phyloP scores from a whole-genome alignment of 2,888 invertebrate genomes.

The Gnatocerus cornutus region DNA sequence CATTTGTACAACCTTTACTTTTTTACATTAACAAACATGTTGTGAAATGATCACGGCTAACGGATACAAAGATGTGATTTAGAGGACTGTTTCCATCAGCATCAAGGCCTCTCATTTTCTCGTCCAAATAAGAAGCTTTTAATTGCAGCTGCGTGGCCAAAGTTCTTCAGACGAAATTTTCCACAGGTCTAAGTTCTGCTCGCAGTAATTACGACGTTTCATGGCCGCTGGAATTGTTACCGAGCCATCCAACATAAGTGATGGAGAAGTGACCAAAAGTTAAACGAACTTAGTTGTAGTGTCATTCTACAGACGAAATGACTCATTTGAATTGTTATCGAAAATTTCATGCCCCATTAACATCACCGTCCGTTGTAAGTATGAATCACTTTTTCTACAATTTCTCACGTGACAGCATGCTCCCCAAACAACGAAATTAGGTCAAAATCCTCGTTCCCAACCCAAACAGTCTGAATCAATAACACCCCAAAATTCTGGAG shows the following conservation, averaged over 20 bases:
- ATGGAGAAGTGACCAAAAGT: background rate
- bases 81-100: conserved; percentile 2
- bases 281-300: background rate
- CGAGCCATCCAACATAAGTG: background rate
- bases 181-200: background rate
- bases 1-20: conserved; percentile 27
- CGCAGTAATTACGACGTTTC: background rate
- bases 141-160: conserved; percentile 1
- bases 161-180: conserved; percentile 9
- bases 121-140: background rate
- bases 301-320: too few relatives aligned
- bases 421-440: too few relatives aligned
- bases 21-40: conserved; percentile 21
- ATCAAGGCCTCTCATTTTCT: conserved; percentile 10
- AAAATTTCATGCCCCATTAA: too few relatives aligned
- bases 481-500: too few relatives aligned
- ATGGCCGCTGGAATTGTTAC: background rate
- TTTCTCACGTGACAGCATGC: too few relatives aligned
- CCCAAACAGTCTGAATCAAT: too few relatives aligned
- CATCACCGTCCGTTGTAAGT: too few relatives aligned
- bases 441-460: too few relatives aligned
- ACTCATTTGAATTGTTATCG: too few relatives aligned
- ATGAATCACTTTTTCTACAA: too few relatives aligned
- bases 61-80: conserved; percentile 30
- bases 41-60: conserved; percentile 26